These are phyloP conservation scores for Emys orbicularis DNA, from an alignment of 2,797 vertebrate species.

Conservation along the genomic window DNA sequence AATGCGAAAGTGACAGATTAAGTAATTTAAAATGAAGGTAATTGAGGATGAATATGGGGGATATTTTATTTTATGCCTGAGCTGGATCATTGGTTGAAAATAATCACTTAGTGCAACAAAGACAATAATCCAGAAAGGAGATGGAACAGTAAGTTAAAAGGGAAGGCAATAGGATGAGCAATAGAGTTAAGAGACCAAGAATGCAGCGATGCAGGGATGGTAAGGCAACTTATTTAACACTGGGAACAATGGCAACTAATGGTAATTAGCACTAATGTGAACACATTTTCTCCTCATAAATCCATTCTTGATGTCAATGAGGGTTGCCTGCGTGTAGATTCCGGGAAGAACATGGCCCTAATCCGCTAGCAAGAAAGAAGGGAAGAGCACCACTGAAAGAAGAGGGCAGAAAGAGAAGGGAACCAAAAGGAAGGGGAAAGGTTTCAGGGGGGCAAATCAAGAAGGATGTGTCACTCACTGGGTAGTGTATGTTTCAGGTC, in stretches of 20 bases:
- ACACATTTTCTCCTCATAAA: conserved; percentile 14
- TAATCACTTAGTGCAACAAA: conserved; percentile 48
- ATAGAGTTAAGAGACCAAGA: conserved; percentile 35
- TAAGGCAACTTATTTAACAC: conserved; percentile 21
- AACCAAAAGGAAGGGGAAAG: not conserved
- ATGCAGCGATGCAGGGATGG: not conserved
- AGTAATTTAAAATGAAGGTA: conserved; percentile 25
- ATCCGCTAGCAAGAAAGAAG: not conserved
- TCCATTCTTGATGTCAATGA: not conserved
- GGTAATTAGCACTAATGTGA: conserved; percentile 24
- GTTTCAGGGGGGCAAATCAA: not conserved
- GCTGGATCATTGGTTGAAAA: conserved; percentile 53
- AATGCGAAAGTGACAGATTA: conserved; percentile 35
- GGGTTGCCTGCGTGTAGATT: conserved; percentile 8
- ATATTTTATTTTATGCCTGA: not conserved
- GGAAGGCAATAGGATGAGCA: conserved; percentile 17
- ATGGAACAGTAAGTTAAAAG: conserved; percentile 22
- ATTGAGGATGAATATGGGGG: not conserved
- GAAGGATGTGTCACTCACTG: not conserved
- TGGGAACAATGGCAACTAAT: conserved; percentile 31
- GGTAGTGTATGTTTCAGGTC: not conserved
- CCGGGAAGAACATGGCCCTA: not conserved
- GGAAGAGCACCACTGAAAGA: not conserved
- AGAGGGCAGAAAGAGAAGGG: not conserved
- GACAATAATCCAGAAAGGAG: conserved; percentile 37